A percentile compares a stretch with the other conserved stretches of the same genome.
phyloP scores from a whole-genome alignment of 2,888 invertebrate genomes.

The Cryptocephalus primarius region DNA sequence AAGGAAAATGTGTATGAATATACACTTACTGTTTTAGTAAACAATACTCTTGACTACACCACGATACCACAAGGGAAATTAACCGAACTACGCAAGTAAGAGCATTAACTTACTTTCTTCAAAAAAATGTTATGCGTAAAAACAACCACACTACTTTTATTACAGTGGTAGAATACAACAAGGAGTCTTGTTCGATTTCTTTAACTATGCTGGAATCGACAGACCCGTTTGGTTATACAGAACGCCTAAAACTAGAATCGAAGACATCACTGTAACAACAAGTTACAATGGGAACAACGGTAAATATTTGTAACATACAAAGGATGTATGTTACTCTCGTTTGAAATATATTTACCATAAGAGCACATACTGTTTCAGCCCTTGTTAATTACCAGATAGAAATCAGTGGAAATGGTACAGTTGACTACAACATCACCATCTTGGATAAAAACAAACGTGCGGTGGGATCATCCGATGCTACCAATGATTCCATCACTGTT shows the following conservation, averaged over 20 bases:
- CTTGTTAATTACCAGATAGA: constrained; percentile 8
- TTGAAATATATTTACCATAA: too few relatives aligned
- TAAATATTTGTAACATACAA: constrained; percentile 17
- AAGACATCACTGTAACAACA: constrained; percentile 35
- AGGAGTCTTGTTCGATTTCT: constrained; percentile 86
- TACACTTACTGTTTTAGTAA: constrained; percentile 74
- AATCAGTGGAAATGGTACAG: constrained; percentile 3
- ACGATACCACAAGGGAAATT: constrained; percentile 77
- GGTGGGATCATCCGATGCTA: constrained; percentile 40
- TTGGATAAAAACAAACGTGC: constrained; percentile 44
- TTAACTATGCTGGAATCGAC: constrained; percentile 96
- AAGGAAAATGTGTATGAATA: constrained; percentile 68
- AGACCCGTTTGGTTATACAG: constrained; percentile 76
- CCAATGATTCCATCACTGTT: too few relatives aligned
- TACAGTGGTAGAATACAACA: constrained; percentile 41
- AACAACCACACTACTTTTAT: constrained; percentile 4
- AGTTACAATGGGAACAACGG: constrained; percentile 49
- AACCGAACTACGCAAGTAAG: background rate
- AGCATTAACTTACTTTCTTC: too few relatives aligned
- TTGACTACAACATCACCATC: constrained; percentile 7
- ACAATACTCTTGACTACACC: constrained; percentile 75
- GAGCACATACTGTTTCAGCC: constrained; percentile 5
- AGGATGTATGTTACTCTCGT: too few relatives aligned
- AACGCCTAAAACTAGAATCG: background rate
- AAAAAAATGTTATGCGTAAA: too few relatives aligned